Conservation (phyloP, 2,797 vertebrate genomes). For the Poecilia picta region DNA sequence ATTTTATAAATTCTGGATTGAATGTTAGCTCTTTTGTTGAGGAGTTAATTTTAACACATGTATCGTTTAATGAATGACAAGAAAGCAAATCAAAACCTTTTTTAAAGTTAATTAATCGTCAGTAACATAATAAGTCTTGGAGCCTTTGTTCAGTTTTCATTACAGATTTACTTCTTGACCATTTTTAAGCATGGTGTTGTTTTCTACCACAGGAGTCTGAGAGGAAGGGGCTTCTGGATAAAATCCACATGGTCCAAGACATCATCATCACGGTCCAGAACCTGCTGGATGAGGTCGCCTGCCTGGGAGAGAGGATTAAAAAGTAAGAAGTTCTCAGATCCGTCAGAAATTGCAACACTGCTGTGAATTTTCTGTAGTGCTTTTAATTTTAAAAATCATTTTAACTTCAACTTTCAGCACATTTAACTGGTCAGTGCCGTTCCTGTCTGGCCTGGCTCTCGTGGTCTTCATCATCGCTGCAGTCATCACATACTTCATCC, state of each 20-base stretch:
- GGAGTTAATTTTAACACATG: background rate
- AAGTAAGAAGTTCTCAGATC: constrained; percentile 84
- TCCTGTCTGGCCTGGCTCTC: constrained; percentile 90
- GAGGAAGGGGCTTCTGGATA: constrained; percentile 90
- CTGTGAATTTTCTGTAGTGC: background rate
- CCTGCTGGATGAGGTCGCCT: constrained; percentile 89
- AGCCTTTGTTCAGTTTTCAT: background rate
- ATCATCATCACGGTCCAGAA: constrained; percentile 91
- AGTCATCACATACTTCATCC: constrained; percentile 86
- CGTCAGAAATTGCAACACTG: background rate
- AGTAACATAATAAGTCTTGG: background rate
- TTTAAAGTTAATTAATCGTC: background rate
- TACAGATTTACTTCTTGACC: background rate
- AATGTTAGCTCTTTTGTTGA: background rate
- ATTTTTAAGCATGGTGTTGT: background rate
- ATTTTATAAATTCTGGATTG: background rate
- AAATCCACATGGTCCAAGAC: constrained; percentile 97
- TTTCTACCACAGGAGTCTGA: constrained; percentile 86
- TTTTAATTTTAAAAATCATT: background rate
- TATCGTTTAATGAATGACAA: background rate
- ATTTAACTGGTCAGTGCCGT: constrained; percentile 97
- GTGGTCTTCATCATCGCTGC: constrained; percentile 82
- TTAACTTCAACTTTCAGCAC: constrained; percentile 78
- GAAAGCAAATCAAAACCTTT: background rate
- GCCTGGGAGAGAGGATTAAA: constrained; percentile 94